Evolutionary conservation across 2,888 invertebrate genomes (phyloP), one percentile per base, ranked within the genome.

Genomic region (Prenolepis imparis): DNA sequence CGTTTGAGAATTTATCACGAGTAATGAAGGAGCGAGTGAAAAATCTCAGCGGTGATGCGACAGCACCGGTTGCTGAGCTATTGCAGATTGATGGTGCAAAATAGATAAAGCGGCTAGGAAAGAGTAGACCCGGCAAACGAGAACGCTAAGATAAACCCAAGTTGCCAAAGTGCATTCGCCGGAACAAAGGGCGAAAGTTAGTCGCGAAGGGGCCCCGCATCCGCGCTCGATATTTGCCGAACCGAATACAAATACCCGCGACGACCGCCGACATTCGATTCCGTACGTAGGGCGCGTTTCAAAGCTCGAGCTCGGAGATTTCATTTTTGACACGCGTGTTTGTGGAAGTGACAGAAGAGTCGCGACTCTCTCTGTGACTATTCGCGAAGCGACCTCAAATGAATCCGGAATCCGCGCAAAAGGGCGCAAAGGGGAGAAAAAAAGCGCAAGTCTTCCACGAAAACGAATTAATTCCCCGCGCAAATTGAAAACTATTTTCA

Each of bases 241-340:
- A 36, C 72, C 78, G 78, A 72, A 80, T 68, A 59, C 72, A 80
- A 80, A 80, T 80, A 80, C 21, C 48, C 70, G 78, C 78, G 78
- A 57, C 78, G 78, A 57, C 68, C 39, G 67, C 41, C 52, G 77
- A 57, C 36, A 32, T 59, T 52, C 24, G 72, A 80, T 80, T 21
- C 36, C n/a, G 44, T 24, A 18, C 57, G 3, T 18, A 21, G 32
- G 67, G n/a, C 39, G 39, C 41, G 72, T 41, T 77, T 80, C 78
- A 72, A 72, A 80, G 78, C 32, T 1, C 1, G 12, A 44, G 32
- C 21, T 59, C 57, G 12, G 59, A 36, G 39, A 72, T 80, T 80
- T 80, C 32, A 72, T 59, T 78, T 80, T 59, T 72, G 41, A 24
- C 59, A 41, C 78, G 73, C 21, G 15, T 68, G 44, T 59, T 70